phyloP scores from a whole-genome alignment of 2,888 invertebrate species.

The Empis stercorea region DNA sequence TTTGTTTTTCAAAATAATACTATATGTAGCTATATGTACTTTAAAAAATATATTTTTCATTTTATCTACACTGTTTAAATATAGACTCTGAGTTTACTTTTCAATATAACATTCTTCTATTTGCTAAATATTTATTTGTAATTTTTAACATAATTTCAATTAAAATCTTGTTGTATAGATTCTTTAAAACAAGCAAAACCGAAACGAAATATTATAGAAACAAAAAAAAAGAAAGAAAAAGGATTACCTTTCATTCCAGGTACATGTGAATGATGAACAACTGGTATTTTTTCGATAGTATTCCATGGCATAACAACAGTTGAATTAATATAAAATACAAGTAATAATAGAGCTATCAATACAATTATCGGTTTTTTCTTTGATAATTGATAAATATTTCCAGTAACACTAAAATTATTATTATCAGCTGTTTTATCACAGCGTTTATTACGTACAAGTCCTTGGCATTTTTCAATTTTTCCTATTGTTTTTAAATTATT shows the following conservation, averaged over 20 bases:
- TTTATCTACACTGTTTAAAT: too few relatives aligned
- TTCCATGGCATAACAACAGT: slow-evolving; percentile 17
- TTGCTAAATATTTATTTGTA: too few relatives aligned
- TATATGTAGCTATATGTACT: too few relatives aligned
- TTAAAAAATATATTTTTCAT: too few relatives aligned
- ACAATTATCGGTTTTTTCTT: slow-evolving; percentile 12
- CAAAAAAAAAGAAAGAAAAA: too few relatives aligned
- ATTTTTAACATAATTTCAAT: too few relatives aligned
- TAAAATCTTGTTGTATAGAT: too few relatives aligned
- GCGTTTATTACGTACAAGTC: slow-evolving; percentile 9
- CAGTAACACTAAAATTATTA: neutral
- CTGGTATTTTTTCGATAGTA: slow-evolving; percentile 21
- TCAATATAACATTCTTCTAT: too few relatives aligned
- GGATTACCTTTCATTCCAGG: slow-evolving; percentile 31
- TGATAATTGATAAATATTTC: slow-evolving; percentile 5
- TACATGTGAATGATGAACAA: slow-evolving; percentile 28
- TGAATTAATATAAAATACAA: slow-evolving; percentile 23
- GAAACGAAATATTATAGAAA: too few relatives aligned
- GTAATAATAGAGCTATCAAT: slow-evolving; percentile 16
- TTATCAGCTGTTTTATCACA: slow-evolving; percentile 4
- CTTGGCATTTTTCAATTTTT: neutral
- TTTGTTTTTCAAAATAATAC: too few relatives aligned
- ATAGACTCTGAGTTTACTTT: too few relatives aligned
- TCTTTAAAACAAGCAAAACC: too few relatives aligned
- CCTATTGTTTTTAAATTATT: neutral